Conservation (phyloP, 2,113 vertebrate genomes). For the Spea multiplicata region DNA sequence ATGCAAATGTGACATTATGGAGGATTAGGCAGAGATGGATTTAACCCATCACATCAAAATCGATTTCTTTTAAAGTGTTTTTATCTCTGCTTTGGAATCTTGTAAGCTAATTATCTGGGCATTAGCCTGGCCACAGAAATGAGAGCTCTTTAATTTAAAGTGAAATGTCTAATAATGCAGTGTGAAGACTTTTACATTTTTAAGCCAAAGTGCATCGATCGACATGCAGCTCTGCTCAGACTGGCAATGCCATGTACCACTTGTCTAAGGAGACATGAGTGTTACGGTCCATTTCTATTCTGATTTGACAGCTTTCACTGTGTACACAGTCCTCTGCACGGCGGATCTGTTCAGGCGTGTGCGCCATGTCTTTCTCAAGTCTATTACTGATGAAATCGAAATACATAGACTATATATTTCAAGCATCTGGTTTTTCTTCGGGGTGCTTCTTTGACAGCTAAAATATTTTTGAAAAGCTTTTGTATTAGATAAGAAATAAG, state of each 20-base stretch:
- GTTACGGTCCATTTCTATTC: slow-evolving; percentile 8
- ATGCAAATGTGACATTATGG: slow-evolving; percentile 6
- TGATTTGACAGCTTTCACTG: slow-evolving; percentile 26
- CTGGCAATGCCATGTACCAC: background rate
- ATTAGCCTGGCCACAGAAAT: slow-evolving; percentile 16
- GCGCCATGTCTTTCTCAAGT: background rate
- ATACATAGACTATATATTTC: background rate
- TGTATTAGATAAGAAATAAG: too few species aligned
- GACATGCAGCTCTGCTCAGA: background rate
- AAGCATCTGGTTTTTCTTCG: background rate
- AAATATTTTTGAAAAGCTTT: background rate
- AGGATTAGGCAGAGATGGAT: background rate
- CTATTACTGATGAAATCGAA: slow-evolving; percentile 24
- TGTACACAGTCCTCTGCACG: background rate
- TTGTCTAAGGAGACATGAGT: background rate
- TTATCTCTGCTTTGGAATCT: background rate
- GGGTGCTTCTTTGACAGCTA: slow-evolving; percentile 24
- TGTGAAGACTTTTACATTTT: background rate
- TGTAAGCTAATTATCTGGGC: slow-evolving; percentile 27
- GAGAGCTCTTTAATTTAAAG: slow-evolving; percentile 10
- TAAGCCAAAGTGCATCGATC: background rate
- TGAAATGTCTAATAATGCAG: slow-evolving; percentile 4
- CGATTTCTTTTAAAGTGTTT: slow-evolving; percentile 21
- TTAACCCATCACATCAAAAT: slow-evolving; percentile 14
- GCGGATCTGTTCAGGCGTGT: slow-evolving; percentile 15